A percentile compares a stretch with the other conserved stretches of the same genome.
phyloP scores from a whole-genome alignment of 1,140 invertebrate genomes.

The Andricus grossulariae region DNA sequence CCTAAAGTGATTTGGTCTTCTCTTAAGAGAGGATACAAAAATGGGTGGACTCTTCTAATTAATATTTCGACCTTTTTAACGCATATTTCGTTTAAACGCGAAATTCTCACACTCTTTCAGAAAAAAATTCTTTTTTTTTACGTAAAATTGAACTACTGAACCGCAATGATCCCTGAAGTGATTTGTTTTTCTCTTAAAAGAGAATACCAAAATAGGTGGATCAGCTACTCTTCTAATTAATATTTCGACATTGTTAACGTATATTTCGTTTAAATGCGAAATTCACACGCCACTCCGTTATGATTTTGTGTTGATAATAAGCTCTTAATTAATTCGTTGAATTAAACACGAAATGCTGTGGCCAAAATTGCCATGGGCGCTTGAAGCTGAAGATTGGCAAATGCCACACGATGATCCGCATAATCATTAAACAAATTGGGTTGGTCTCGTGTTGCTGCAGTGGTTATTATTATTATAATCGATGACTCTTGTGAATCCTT shows the following conservation, averaged over 20 bases:
- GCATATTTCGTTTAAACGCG: too few relatives aligned
- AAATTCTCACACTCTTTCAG: background rate
- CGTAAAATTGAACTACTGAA: too few relatives aligned
- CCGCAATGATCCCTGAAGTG: too few relatives aligned
- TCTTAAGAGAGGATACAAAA: too few relatives aligned
- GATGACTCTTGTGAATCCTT: background rate
- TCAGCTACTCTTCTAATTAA: too few relatives aligned
- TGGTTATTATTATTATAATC: constrained; percentile 17
- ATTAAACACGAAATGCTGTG: background rate
- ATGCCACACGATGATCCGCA: background rate
- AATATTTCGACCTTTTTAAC: too few relatives aligned
- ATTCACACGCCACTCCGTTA: background rate
- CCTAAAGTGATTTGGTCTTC: too few relatives aligned
- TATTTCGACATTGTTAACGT: too few relatives aligned
- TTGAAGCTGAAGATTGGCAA: background rate
- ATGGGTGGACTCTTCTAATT: too few relatives aligned
- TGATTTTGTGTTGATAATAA: background rate
- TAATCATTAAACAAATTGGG: constrained; percentile 6
- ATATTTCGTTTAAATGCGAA: background rate
- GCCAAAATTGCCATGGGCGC: background rate
- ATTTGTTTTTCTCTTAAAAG: too few relatives aligned
- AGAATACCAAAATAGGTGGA: too few relatives aligned
- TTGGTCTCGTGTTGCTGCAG: background rate
- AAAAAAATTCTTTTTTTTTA: too few relatives aligned
- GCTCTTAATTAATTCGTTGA: background rate